Percentiles rank a stretch among this genome's conserved stretches.
Conservation (phyloP, 2,113 vertebrate species). For the Rissa tridactyla region DNA sequence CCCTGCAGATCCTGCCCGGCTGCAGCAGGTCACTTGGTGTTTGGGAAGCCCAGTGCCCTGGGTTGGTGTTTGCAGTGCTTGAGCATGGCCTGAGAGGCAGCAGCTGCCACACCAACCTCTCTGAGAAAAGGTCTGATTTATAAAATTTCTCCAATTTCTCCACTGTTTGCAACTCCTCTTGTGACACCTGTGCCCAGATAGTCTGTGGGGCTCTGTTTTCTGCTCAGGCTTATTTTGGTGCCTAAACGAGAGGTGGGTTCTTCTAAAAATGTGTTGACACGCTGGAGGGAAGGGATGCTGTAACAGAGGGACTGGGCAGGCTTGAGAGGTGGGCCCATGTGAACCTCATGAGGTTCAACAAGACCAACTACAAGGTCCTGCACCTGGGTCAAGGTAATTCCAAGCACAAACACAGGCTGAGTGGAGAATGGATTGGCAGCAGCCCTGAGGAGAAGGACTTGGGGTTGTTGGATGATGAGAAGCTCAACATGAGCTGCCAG, state of each 20-base stretch:
- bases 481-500: neutral
- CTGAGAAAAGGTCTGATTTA: neutral
- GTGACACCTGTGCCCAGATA: neutral
- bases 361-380: neutral
- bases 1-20: rapidly evolving
- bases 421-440: neutral
- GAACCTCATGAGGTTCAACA: neutral
- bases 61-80: neutral
- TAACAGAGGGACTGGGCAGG: neutral
- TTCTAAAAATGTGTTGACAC: neutral
- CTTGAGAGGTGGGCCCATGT: neutral
- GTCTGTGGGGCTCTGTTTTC: neutral
- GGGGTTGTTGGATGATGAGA: neutral
- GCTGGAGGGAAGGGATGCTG: neutral
- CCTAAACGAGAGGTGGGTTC: neutral
- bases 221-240: neutral
- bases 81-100: neutral
- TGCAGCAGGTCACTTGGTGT: rapidly evolving
- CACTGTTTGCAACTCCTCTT: neutral
- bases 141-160: neutral
- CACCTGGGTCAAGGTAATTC: neutral
- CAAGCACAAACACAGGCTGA: neutral
- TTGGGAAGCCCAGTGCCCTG: neutral
- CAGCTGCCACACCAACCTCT: rapidly evolving
- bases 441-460: neutral